Percentiles rank a stretch among this genome's conserved stretches.
phyloP scores from a whole-genome alignment of 2,113 vertebrate species.

The Condylura cristata region DNA sequence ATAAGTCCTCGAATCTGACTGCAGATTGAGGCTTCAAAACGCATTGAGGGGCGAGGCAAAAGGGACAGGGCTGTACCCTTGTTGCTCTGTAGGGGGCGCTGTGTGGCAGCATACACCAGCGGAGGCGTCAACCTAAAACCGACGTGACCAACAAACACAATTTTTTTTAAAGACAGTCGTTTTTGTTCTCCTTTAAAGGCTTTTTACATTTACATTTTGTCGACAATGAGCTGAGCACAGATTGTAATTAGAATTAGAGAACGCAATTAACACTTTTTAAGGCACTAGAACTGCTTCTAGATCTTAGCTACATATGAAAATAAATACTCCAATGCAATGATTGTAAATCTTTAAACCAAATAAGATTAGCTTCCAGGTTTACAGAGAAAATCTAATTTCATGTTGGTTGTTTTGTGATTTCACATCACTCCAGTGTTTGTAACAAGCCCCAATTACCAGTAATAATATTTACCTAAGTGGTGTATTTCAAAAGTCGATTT shows the following conservation, averaged over 20 bases:
- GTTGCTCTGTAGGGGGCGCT: too few species aligned
- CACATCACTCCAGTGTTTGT: neutral
- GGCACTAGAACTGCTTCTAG: neutral
- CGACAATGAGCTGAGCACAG: neutral
- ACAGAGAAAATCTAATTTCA: neutral
- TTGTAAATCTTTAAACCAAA: neutral
- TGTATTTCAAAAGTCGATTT: neutral
- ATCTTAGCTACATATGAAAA: neutral
- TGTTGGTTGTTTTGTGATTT: neutral
- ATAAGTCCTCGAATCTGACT: too few species aligned
- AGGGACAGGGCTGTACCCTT: too few species aligned
- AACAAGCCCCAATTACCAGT: neutral
- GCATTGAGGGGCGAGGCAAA: too few species aligned
- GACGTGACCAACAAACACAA: too few species aligned
- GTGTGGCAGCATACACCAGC: too few species aligned
- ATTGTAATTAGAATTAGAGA: conserved; percentile 9
- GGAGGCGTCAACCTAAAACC: too few species aligned
- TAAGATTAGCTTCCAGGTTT: neutral
- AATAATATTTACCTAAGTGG: neutral
- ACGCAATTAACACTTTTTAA: neutral
- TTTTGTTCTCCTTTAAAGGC: neutral
- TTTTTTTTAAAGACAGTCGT: too few species aligned
- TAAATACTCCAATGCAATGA: neutral
- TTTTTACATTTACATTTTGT: neutral
- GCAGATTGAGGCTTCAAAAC: too few species aligned